Evolutionary conservation across 2,888 invertebrate genomes (phyloP).

Genomic region (Nowickia ferox): DNA sequence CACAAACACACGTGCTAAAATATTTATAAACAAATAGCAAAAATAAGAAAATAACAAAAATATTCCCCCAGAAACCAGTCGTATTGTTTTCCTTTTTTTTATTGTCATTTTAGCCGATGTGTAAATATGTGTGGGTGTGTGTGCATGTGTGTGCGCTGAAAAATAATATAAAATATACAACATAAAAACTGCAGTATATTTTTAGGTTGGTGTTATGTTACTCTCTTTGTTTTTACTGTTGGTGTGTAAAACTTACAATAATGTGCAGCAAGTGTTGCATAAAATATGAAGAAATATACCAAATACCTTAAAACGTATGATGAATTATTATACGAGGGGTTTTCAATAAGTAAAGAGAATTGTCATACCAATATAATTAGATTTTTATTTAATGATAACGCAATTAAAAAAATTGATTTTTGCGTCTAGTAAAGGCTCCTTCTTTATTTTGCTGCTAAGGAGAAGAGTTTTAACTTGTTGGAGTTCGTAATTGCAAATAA

Average conservation of each 20-base stretch:
- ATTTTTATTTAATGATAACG: too few species aligned
- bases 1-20: conserved; percentile 15
- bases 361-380: too few species aligned
- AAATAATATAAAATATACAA: conserved; percentile 18
- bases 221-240: neutral
- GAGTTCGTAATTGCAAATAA: too few species aligned
- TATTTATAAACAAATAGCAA: conserved; percentile 5
- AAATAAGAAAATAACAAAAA: neutral
- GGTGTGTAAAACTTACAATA: conserved; percentile 9
- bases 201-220: conserved; percentile 27
- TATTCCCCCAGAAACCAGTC: conserved; percentile 44
- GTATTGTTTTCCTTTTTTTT: conserved; percentile 9
- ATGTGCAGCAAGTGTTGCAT: conserved; percentile 59
- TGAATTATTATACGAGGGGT: neutral
- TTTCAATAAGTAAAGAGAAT: neutral
- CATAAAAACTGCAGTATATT: conserved; percentile 52
- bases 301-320: conserved; percentile 6
- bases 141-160: conserved; percentile 23
- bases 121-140: neutral
- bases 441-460: too few species aligned
- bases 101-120: neutral
- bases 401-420: too few species aligned
- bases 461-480: too few species aligned
- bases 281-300: conserved; percentile 6
- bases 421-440: too few species aligned